Base-by-base conservation (phyloP, 2,888 invertebrate genomes). In the Gari tellinella region DNA sequence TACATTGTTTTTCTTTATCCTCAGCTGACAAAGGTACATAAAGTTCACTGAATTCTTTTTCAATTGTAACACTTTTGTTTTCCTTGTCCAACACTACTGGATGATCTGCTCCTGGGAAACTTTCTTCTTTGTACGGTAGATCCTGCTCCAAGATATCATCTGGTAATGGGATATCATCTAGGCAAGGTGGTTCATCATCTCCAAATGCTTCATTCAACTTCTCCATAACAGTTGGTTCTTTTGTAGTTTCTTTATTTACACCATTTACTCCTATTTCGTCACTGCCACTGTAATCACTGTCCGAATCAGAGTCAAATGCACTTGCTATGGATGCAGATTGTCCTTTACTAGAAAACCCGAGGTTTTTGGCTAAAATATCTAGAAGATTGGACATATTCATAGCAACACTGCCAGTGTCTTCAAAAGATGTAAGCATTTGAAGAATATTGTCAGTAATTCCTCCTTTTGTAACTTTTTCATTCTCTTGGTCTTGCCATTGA, bases 391-490 rank as follows among this genome's bases (percentile, higher is more conserved):
- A 48, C 73, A 79, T 79, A 48, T 74, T 79, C 14, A 58, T 62
- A 21, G 78, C 74, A 57, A 79, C 45, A 64, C 65, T 70, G 46
- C 78, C 78, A 45, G 74, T 79, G 37, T 66, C 74, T 61, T 79
- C 78, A 40, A 79, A 61, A 10, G 67, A 67, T 17, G 51, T 73
- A 12, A 79, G 46, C 78, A 79, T 79, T 41, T 72, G 74, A 10
- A 79, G n/a, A 26, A 79, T 74, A 31, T 63, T 74, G 26, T 74
- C 62, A 40, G 74, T 65, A n/a, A 79, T 70, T 37, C 61, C 46
- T 12, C 67, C 63, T 52, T 67, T 48, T 5, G 64, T 49, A 17
- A 31, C 31, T 10, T 31, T 31, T 10, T 10, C 31, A 31, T 31
- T 10, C 4, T 31, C 31, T 10, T 31, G 31, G 10, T 10, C 31